phyloP scores from a whole-genome alignment of 2,113 vertebrate species.

The Leptobrachium leishanense region DNA sequence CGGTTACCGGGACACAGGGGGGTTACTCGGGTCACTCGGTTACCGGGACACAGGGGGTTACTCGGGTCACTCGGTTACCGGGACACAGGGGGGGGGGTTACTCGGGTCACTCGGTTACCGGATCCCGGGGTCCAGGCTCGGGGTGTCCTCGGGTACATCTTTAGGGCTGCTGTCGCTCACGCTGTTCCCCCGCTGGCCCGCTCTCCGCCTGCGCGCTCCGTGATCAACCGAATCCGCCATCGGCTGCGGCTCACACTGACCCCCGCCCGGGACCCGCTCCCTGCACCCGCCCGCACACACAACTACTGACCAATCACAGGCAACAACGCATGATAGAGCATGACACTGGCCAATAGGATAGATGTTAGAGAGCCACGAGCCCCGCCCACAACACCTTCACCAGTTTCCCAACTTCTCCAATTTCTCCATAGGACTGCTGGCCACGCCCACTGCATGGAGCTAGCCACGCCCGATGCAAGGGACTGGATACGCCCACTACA shows the following conservation, averaged over 20 bases:
- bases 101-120: neutral
- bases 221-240: neutral
- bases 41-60: too few relatives aligned
- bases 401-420: neutral
- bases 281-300: neutral
- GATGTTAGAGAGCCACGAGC: neutral
- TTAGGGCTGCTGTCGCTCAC: neutral
- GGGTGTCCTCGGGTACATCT: neutral
- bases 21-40: too few relatives aligned
- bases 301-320: neutral
- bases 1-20: too few relatives aligned
- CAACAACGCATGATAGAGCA: too few relatives aligned
- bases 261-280: neutral
- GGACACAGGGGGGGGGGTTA: too few relatives aligned
- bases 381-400: neutral
- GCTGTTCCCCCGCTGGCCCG: slow-evolving; percentile 3
- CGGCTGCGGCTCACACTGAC: neutral
- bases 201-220: neutral
- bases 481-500: too few relatives aligned
- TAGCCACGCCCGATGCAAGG: neutral
- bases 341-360: neutral
- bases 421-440: neutral
- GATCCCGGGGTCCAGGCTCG: neutral
- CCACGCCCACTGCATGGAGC: too few relatives aligned
- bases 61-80: too few relatives aligned